phyloP scores from a whole-genome alignment of 2,113 vertebrate genomes.

The Lonchura striata region DNA sequence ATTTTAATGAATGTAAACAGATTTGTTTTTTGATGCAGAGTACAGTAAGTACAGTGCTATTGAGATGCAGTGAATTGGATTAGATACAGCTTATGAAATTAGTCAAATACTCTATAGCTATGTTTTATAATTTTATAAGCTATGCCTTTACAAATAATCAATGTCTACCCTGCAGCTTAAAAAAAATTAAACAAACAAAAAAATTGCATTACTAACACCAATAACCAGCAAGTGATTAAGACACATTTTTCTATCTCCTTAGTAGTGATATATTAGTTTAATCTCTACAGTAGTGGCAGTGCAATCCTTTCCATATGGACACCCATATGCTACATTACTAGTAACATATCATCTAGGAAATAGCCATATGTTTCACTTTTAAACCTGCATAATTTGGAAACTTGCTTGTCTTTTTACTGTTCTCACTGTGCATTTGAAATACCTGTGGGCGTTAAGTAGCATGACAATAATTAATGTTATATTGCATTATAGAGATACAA shows the following conservation, averaged over 20 bases:
- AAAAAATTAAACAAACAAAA: conserved; percentile 2
- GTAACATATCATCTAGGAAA: conserved; percentile 58
- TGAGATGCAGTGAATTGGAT: background rate
- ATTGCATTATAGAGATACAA: background rate
- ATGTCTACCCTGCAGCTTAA: background rate
- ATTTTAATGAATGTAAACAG: background rate
- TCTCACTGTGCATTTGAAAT: conserved; percentile 40
- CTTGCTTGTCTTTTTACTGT: conserved; percentile 29
- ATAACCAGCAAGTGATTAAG: conserved; percentile 47
- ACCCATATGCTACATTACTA: conserved; percentile 54
- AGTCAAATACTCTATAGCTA: background rate
- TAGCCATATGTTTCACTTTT: conserved; percentile 59
- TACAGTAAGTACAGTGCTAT: background rate
- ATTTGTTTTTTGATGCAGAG: background rate
- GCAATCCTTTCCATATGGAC: conserved; percentile 67
- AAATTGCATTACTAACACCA: conserved; percentile 18
- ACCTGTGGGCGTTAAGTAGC: conserved; percentile 4
- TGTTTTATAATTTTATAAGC: background rate
- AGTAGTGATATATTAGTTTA: conserved; percentile 67
- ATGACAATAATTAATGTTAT: conserved; percentile 1
- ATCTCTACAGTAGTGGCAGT: conserved; percentile 51
- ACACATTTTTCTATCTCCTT: conserved; percentile 58
- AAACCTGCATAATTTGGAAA: conserved; percentile 53
- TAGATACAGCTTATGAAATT: background rate
- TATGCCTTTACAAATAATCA: conserved; percentile 18